These are phyloP conservation scores for Homarus gammarus DNA, from an alignment of 2,888 invertebrate genomes.

Conservation along the genomic window DNA sequence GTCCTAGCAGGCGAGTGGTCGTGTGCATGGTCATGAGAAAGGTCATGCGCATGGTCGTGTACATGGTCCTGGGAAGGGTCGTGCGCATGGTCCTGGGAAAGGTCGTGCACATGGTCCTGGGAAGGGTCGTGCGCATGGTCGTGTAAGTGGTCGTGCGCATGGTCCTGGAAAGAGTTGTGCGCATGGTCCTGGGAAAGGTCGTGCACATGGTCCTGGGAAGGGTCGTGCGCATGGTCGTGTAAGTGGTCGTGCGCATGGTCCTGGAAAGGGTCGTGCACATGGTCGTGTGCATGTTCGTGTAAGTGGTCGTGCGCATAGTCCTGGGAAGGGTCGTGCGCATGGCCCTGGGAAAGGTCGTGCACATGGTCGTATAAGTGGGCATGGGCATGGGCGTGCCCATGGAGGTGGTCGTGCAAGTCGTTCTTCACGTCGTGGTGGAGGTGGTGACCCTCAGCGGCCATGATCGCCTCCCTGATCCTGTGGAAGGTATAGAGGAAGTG, in stretches of 20 bases:
- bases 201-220: not conserved
- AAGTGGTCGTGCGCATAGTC: not conserved
- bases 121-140: not conserved
- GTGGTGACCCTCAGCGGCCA: not conserved
- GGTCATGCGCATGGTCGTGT: not conserved
- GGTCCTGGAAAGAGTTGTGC: not conserved
- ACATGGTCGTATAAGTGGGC: not conserved
- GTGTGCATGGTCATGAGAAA: not conserved
- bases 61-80: not conserved
- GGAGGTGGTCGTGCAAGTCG: not conserved
- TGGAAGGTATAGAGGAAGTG: constrained; percentile 44
- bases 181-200: not conserved
- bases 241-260: not conserved
- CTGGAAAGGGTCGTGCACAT: not conserved
- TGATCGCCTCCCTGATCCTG: constrained; percentile 35
- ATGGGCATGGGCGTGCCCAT: constrained; percentile 1
- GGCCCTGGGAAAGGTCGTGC: not conserved
- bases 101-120: not conserved
- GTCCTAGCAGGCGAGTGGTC: not conserved
- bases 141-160: not conserved
- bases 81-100: not conserved
- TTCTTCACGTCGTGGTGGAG: not conserved
- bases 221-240: not conserved
- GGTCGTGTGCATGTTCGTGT: not conserved
- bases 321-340: not conserved